Base-by-base conservation (phyloP, 30 jellyfish, hydroid and myxozoan species). In the Rhopilema esculentum region DNA sequence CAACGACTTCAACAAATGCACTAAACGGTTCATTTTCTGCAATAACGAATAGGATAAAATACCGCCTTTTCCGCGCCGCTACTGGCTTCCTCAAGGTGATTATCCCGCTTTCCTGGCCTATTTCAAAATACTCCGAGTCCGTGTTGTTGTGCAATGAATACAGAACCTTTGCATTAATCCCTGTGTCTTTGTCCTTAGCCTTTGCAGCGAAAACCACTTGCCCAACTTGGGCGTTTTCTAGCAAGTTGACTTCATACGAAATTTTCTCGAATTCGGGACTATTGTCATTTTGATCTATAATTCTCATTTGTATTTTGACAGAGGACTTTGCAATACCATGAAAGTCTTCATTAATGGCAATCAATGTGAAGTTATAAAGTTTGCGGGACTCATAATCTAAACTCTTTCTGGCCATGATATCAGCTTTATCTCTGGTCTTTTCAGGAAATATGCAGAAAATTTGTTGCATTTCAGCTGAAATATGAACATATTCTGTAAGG, bases 161-260 rank as follows among this genome's bases (percentile, higher is more conserved):
- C 22, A 24, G 28, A 4, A 91, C 79, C 73, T 62, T 64, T 1
- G 91, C 97, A 77, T 91, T 91, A 4, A 27, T 77, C 32, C 92
- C 94, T n/a, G 91, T 83, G 63, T 91, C 97, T 16, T 62, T 83
- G 74, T 91, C 97, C 22, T 61, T 25, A 0, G 97, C 97, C n/a
- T 51, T 49, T 26, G 83, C 57, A 30, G 50, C 52, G 48, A 33
- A 61, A 16, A 91, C 85, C 15, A 31, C 2, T 17, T 78, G 22
- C 25, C 91, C 89, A 33, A 84, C 77, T 50, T 66, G 19, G 1
- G 89, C 67, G 65, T 83, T 72, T 70, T 86, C 90, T 19, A 26
- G 82, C 9, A 91, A 8, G 57, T 74, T 71, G 1, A 84, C 75
- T n/a, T 33, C 82, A 27, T 71, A 74, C 17, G 80, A 70, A 0